Conservation (phyloP, 2,888 invertebrate genomes). For the Orthosia cruda region DNA sequence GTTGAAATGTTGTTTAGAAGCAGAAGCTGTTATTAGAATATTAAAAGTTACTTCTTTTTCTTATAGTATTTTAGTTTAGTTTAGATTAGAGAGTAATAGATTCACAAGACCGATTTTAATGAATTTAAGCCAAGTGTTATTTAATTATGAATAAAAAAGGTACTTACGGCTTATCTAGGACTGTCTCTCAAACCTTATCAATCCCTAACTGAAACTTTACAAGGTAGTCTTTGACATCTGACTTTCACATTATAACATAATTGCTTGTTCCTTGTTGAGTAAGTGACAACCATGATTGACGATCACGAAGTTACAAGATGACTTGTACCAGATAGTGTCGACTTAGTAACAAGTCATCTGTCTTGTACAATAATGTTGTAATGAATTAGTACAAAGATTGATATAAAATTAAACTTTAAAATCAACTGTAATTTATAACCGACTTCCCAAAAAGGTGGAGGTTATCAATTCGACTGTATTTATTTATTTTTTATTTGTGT, state of each 20-base stretch:
- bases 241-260: background rate
- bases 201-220: background rate
- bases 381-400: background rate
- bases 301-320: conserved; percentile 29
- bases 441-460: too few relatives aligned
- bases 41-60: background rate
- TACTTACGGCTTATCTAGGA: too few relatives aligned
- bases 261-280: conserved; percentile 16
- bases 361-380: conserved; percentile 5
- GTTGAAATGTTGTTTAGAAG: background rate
- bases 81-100: background rate
- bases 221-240: conserved; percentile 14
- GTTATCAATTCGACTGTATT: too few relatives aligned
- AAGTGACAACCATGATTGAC: conserved; percentile 36
- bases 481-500: too few relatives aligned
- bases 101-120: background rate
- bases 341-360: conserved; percentile 12
- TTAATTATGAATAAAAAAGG: too few relatives aligned
- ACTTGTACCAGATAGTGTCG: conserved; percentile 9
- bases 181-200: background rate
- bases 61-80: background rate
- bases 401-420: background rate
- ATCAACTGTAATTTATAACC: too few relatives aligned
- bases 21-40: background rate
- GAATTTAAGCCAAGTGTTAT: background rate